Conservation (phyloP, 1,140 invertebrate genomes). For the Paraescarpia echinospica region DNA sequence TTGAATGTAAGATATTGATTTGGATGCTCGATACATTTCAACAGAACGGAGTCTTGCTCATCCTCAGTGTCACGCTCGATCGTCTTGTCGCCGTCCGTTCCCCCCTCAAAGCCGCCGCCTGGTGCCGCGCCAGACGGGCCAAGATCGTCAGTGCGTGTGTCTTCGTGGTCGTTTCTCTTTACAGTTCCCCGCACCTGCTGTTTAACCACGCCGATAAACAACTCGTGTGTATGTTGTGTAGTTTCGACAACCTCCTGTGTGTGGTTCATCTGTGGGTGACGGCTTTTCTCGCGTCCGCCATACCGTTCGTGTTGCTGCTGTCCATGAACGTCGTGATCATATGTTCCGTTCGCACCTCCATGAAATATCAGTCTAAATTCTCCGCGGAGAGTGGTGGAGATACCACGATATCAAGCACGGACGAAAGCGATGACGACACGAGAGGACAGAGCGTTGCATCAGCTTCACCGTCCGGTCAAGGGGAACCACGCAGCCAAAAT, state of each 20-base stretch:
- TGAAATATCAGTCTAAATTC: neutral
- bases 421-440: neutral
- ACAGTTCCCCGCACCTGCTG: neutral
- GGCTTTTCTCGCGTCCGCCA: neutral
- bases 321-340: constrained; percentile 20
- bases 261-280: constrained; percentile 9
- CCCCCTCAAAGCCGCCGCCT: neutral
- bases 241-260: neutral
- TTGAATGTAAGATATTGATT: constrained; percentile 10
- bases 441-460: neutral
- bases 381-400: neutral
- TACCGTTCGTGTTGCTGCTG: constrained; percentile 14
- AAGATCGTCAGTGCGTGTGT: neutral
- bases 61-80: constrained; percentile 7
- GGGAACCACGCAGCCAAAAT: neutral
- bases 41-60: neutral
- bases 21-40: constrained; percentile 15
- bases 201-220: neutral
- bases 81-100: constrained; percentile 8
- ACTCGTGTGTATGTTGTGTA: neutral
- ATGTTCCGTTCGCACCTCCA: neutral
- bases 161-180: neutral
- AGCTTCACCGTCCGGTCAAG: neutral
- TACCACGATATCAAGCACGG: neutral
- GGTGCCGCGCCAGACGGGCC: neutral